phyloP scores from a whole-genome alignment of 2,797 vertebrate species.

The Diplodus puntazzo region DNA sequence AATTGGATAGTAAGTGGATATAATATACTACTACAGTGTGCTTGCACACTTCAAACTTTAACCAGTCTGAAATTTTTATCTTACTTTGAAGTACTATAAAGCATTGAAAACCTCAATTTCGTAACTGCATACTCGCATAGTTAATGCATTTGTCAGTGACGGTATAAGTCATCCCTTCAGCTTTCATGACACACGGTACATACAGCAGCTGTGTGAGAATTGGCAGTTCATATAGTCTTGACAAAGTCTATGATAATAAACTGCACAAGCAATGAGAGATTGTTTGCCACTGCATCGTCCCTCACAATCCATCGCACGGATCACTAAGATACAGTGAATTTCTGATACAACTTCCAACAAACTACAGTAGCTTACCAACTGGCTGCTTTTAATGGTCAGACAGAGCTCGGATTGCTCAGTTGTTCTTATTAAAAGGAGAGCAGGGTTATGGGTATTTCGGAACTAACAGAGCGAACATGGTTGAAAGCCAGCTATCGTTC shows the following conservation, averaged over 20 bases:
- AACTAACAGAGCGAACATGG: conserved; percentile 33
- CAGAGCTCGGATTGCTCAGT: neutral
- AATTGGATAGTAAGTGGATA: neutral
- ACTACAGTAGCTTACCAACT: neutral
- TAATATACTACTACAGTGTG: neutral
- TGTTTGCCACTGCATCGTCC: neutral
- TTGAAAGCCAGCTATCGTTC: conserved; percentile 26
- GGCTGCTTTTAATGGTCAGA: conserved; percentile 2
- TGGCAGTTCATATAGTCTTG: neutral
- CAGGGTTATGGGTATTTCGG: conserved; percentile 7
- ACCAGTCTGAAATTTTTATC: neutral
- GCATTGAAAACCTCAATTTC: neutral
- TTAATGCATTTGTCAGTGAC: conserved; percentile 23
- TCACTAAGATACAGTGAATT: neutral
- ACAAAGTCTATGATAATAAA: neutral
- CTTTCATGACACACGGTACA: conserved; percentile 4
- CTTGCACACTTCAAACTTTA: neutral
- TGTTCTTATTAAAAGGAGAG: conserved; percentile 21
- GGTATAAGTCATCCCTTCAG: conserved; percentile 19
- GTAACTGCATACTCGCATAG: conserved; percentile 12
- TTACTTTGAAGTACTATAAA: neutral
- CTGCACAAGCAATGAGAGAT: neutral
- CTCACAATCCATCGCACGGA: conserved; percentile 6
- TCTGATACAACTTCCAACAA: conserved; percentile 2
- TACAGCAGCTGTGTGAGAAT: conserved; percentile 1